phyloP scores from a whole-genome alignment of 2,888 invertebrate genomes.

The Chalcis sispes region DNA sequence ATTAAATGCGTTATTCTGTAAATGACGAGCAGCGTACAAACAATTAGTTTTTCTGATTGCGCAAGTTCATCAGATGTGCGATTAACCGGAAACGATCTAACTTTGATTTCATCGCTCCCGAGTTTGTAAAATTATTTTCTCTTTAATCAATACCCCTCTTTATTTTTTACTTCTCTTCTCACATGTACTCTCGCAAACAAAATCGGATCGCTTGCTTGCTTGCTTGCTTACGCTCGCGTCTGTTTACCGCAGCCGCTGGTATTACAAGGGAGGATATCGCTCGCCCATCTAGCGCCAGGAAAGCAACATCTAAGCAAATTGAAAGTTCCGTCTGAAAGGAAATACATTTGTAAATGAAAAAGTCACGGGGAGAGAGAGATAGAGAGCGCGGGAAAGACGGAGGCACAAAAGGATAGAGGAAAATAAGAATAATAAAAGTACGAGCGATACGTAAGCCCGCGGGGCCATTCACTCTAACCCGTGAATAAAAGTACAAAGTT shows the following conservation, averaged over 20 bases:
- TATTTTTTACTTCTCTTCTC: not conserved
- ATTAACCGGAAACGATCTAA: slow-evolving; percentile 3
- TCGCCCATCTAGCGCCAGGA: slow-evolving; percentile 25
- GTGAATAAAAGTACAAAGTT: slow-evolving; percentile 13
- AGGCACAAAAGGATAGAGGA: too few relatives aligned
- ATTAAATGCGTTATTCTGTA: too few relatives aligned
- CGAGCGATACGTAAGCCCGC: slow-evolving; percentile 50
- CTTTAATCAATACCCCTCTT: too few relatives aligned
- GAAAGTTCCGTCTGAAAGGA: slow-evolving; percentile 72
- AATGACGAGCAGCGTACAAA: too few relatives aligned
- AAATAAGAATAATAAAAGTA: slow-evolving; percentile 13
- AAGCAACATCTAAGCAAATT: slow-evolving; percentile 70
- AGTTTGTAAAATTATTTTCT: slow-evolving; percentile 26
- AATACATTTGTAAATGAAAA: slow-evolving; percentile 75
- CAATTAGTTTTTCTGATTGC: too few relatives aligned
- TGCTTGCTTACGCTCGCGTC: slow-evolving; percentile 1
- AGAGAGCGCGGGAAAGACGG: too few relatives aligned
- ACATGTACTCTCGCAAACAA: not conserved
- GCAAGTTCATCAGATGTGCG: too few relatives aligned
- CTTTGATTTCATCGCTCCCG: slow-evolving; percentile 38
- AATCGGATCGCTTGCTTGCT: not conserved
- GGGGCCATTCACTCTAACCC: slow-evolving; percentile 38
- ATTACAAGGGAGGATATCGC: too few relatives aligned
- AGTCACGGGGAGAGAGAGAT: slow-evolving; percentile 66
- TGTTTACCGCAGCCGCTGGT: too few relatives aligned